These are phyloP conservation scores for Graptemys geographica DNA, from an alignment of 2,797 vertebrate genomes.

Conservation along the genomic window DNA sequence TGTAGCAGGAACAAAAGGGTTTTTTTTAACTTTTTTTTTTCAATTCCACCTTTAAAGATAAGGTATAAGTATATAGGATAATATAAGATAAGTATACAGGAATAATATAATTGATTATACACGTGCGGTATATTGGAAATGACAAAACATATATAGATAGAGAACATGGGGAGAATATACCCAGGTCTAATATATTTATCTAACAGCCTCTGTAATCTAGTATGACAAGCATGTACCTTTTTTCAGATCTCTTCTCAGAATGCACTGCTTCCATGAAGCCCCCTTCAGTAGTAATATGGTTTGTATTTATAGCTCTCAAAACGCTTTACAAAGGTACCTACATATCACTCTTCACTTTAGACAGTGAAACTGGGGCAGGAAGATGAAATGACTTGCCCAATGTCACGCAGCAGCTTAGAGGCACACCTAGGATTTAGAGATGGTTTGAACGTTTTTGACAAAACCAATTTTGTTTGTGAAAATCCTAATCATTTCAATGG, in stretches of 20 bases:
- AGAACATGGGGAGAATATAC: too few species aligned
- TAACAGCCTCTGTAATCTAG: rapidly evolving
- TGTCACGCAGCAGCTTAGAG: not conserved
- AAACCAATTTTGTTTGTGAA: not conserved
- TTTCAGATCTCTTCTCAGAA: not conserved
- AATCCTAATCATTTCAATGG: not conserved
- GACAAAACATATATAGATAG: not conserved
- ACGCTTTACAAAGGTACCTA: not conserved
- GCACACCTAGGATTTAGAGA: not conserved
- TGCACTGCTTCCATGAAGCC: not conserved
- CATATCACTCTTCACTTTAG: not conserved
- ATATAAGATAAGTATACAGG: not conserved
- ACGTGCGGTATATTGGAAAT: not conserved
- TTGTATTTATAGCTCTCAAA: not conserved
- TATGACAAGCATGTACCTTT: not conserved
- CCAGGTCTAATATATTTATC: too few species aligned
- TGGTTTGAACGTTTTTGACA: not conserved
- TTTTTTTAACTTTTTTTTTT: conserved; percentile 14
- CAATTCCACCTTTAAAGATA: not conserved
- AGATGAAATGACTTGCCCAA: not conserved
- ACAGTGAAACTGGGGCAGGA: not conserved
- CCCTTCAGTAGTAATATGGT: not conserved
- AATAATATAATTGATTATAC: not conserved
- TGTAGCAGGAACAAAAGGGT: conserved; percentile 14
- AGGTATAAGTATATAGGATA: not conserved